These are phyloP conservation scores for Leptopilina myrica DNA, from an alignment of 2,888 invertebrate species.

Conservation along the genomic window DNA sequence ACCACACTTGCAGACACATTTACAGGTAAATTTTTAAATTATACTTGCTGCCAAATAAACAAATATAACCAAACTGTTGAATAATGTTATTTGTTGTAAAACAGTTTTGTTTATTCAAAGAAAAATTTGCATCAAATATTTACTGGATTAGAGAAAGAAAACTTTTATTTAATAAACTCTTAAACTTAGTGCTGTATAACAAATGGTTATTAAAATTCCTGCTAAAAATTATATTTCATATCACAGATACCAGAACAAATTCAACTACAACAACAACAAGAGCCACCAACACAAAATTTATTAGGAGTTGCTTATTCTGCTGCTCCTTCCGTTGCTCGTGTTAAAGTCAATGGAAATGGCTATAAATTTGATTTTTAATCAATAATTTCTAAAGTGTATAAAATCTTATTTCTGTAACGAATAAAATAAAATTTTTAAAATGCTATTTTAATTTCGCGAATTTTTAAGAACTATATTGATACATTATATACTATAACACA, in stretches of 20 bases:
- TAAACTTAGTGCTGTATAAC: too few relatives aligned
- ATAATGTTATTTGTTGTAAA: too few relatives aligned
- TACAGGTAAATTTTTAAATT: slow-evolving; percentile 28
- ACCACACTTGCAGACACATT: slow-evolving; percentile 45
- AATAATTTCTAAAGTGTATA: background rate
- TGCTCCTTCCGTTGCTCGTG: slow-evolving; percentile 77
- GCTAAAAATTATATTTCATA: background rate
- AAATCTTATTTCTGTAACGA: background rate
- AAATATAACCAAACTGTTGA: too few relatives aligned
- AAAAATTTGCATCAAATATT: too few relatives aligned
- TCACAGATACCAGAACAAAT: slow-evolving; percentile 59
- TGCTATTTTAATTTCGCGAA: too few relatives aligned
- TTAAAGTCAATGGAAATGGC: slow-evolving; percentile 76
- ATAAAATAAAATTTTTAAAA: background rate
- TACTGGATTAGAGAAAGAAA: too few relatives aligned
- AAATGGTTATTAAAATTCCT: too few relatives aligned
- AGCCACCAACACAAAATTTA: slow-evolving; percentile 61
- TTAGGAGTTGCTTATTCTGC: slow-evolving; percentile 76
- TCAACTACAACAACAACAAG: slow-evolving; percentile 48
- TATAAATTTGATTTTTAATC: slow-evolving; percentile 69
- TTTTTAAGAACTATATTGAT: too few relatives aligned
- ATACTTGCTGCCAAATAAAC: background rate
- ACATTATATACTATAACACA: too few relatives aligned
- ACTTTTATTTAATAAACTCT: too few relatives aligned
- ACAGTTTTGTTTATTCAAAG: too few relatives aligned